Base-by-base conservation (phyloP, 2,888 invertebrate genomes). In the Cephus nigrinus region DNA sequence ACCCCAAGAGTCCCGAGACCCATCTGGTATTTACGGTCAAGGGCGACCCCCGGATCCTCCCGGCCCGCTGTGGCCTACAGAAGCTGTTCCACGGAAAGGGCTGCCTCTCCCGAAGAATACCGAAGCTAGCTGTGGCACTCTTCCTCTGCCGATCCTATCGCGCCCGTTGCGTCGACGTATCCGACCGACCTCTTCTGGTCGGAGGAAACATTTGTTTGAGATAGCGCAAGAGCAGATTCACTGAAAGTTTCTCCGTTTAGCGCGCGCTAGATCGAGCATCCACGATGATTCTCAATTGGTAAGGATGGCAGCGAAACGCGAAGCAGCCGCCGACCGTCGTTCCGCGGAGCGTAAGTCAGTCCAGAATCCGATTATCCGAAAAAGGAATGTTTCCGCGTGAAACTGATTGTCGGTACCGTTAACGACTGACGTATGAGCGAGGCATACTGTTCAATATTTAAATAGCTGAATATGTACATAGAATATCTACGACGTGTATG, bases 361-460 rank as follows among this genome's bases (percentile, higher is more conserved):
- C 71, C 15, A 40, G 40, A 40, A 32, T 68, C 40, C 34, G 74
- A 76, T 69, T 76, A 69, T 76, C 76, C 79, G 74, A 71, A 71
- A 79, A 74, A 76, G 23, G 68, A 77, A 76, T 74, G 75, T 73
- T 55, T 36, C 68, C 36, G 69, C 40, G 40, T 40, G 34, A 73
- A 79, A 79, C 40, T n/a, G 55, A 74, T 74, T 73, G 33, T 32
- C 74, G 33, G 73, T 84, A 86, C 87, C 88, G 88, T 88, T 87
- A 87, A 83, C 73, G 40, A 15, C 15, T 40, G 40, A 40, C 40
- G 40, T 40, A 40, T 40, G 40, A 40, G 15, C 40, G 40, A 40
- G 40, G 40, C 40, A 40, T 15, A 79, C 87, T 87, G 90, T 89
- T 91, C 87, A 91, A 91, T 91, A 91, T 90, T 90, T 89, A 90